A percentile compares a stretch with the other conserved stretches of the same genome.
Conservation (phyloP, 2,888 invertebrate genomes). For the Synergus laeviventris region DNA sequence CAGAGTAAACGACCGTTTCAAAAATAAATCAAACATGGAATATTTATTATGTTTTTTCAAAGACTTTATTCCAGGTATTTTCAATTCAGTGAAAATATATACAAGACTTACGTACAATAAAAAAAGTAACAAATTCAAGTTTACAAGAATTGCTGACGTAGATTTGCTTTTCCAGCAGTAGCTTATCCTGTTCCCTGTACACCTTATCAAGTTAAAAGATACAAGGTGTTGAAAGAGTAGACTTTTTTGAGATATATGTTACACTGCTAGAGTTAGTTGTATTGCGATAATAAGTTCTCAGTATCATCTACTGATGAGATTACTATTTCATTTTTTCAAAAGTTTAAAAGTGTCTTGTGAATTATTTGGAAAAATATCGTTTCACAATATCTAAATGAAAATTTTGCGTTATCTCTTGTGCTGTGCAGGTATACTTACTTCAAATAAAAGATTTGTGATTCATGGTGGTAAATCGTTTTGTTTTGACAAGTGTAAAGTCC, state of each 20-base stretch:
- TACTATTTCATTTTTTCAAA: background rate
- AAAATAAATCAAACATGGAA: background rate
- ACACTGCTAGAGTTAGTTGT: background rate
- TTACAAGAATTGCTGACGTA: conserved; percentile 22
- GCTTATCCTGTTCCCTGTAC: conserved; percentile 19
- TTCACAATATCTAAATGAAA: background rate
- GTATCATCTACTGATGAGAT: background rate
- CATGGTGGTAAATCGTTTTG: background rate
- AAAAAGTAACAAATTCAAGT: background rate
- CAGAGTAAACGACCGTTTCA: background rate
- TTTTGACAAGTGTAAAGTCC: conserved; percentile 9
- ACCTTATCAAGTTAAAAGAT: conserved; percentile 5
- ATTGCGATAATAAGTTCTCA: conserved; percentile 10
- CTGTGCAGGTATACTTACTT: background rate
- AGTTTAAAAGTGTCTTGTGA: background rate
- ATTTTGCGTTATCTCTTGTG: background rate
- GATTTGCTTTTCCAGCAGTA: conserved; percentile 23
- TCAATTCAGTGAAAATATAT: background rate
- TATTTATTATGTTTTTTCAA: background rate
- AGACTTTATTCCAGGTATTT: background rate
- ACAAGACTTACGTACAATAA: background rate
- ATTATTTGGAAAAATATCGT: background rate
- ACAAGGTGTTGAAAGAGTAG: conserved; percentile 10
- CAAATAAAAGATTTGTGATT: background rate
- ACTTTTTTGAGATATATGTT: background rate